Evolutionary conservation across 2,888 invertebrate genomes (phyloP).

Genomic region (Caenorhabditis zanzibari): DNA sequence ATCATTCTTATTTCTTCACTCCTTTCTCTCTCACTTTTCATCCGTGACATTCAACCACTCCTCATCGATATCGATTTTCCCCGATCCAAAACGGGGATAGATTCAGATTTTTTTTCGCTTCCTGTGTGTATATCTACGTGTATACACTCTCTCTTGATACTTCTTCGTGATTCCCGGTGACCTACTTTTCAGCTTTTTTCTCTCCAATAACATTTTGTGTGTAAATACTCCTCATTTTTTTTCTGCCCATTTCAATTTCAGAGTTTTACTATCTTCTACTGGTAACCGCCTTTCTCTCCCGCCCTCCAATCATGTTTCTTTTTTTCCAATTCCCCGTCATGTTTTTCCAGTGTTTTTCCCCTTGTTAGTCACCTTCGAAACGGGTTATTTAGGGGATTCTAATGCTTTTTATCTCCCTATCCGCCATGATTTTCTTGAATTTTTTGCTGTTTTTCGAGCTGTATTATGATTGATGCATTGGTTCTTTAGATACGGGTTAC

Average conservation of each 20-base stretch:
- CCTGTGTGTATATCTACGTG: slow-evolving; percentile 40
- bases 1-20: slow-evolving; percentile 5
- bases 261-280: slow-evolving; percentile 37
- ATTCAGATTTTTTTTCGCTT: slow-evolving; percentile 8
- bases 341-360: slow-evolving; percentile 36
- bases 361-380: slow-evolving; percentile 36
- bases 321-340: slow-evolving; percentile 28
- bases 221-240: slow-evolving; percentile 9
- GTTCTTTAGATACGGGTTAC: slow-evolving; percentile 36
- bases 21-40: slow-evolving; percentile 14
- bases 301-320: not conserved
- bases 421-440: slow-evolving; percentile 25
- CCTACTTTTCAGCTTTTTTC: slow-evolving; percentile 28
- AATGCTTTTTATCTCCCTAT: not conserved
- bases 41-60: slow-evolving; percentile 27
- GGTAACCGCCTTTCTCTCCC: slow-evolving; percentile 26
- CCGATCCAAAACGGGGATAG: slow-evolving; percentile 14
- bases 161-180: slow-evolving; percentile 30
- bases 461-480: slow-evolving; percentile 48
- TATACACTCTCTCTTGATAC: slow-evolving; percentile 20
- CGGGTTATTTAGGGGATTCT: slow-evolving; percentile 27
- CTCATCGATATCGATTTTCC: slow-evolving; percentile 42
- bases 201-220: slow-evolving; percentile 40
- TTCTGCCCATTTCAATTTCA: slow-evolving; percentile 18
- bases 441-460: slow-evolving; percentile 11